A percentile compares a stretch with the other conserved stretches of the same genome.
phyloP scores from a whole-genome alignment of 2,888 invertebrate species.

The Tethea ocularis region DNA sequence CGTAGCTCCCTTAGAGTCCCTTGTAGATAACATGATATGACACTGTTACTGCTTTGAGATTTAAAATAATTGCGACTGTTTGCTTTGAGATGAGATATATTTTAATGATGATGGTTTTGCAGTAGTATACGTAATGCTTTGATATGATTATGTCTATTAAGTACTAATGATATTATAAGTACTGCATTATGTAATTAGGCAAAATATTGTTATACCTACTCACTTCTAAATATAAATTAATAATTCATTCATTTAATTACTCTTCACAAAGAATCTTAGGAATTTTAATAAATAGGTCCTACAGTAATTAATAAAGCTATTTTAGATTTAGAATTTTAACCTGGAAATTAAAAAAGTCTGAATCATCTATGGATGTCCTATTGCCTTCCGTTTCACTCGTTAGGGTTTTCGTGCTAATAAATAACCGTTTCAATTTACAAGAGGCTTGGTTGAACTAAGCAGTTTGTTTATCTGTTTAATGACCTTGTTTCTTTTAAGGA shows the following conservation, averaged over 20 bases:
- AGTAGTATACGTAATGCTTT: no score
- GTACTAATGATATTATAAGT: no score
- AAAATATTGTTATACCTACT: no score
- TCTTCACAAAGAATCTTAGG: no score
- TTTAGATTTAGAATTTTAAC: neutral
- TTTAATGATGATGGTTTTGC: neutral
- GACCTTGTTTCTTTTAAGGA: constrained; percentile 37
- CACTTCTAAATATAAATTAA: no score
- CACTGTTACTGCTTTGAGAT: constrained; percentile 23
- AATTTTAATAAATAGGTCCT: no score
- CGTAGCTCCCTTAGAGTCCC: constrained; percentile 10
- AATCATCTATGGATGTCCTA: neutral
- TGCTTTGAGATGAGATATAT: neutral
- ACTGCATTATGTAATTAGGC: no score
- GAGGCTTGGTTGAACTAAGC: neutral
- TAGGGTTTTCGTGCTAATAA: neutral
- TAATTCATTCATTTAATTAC: no score
- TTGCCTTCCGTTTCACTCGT: neutral
- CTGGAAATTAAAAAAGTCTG: neutral
- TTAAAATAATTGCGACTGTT: neutral
- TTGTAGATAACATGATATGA: constrained; percentile 30
- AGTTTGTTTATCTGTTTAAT: constrained; percentile 18
- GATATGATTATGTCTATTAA: no score
- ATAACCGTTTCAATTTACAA: neutral
- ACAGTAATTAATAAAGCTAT: no score